A percentile compares a stretch with the other conserved stretches of the same genome.
These are phyloP conservation scores for Anoplopoma fimbria DNA, from an alignment of 2,113 vertebrate genomes.

Conservation along the genomic window DNA sequence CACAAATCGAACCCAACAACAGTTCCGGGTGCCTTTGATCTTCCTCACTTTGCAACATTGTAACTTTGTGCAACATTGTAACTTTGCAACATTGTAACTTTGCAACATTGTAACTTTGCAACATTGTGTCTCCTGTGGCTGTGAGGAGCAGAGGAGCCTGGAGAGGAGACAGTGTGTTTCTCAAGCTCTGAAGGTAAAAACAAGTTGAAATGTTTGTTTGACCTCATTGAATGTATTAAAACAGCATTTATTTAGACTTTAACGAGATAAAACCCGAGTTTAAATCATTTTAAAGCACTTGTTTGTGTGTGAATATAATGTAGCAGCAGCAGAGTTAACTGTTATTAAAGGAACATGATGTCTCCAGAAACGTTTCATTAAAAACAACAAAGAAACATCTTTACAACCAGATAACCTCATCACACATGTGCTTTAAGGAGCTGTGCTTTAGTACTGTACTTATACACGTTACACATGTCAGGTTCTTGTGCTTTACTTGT, in stretches of 20 bases:
- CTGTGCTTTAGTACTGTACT: too few species aligned
- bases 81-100: neutral
- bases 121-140: too few species aligned
- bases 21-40: constrained; percentile 55
- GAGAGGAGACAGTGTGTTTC: neutral
- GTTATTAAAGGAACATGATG: accelerated
- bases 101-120: neutral
- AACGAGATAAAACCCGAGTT: neutral
- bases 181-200: constrained; percentile 40
- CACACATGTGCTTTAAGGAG: too few species aligned
- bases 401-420: too few species aligned
- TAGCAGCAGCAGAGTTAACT: neutral
- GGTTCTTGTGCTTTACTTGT: too few species aligned
- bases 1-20: neutral
- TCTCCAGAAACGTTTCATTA: neutral
- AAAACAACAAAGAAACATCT: too few species aligned
- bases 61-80: neutral
- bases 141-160: neutral
- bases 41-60: neutral
- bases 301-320: neutral
- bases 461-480: too few species aligned
- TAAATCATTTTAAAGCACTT: accelerated
- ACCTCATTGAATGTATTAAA: neutral
- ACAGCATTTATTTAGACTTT: neutral
- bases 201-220: neutral